Percentiles rank a stretch among this genome's conserved stretches.
phyloP scores from a whole-genome alignment of 2,797 vertebrate genomes.

The Acropternis orthonyx region DNA sequence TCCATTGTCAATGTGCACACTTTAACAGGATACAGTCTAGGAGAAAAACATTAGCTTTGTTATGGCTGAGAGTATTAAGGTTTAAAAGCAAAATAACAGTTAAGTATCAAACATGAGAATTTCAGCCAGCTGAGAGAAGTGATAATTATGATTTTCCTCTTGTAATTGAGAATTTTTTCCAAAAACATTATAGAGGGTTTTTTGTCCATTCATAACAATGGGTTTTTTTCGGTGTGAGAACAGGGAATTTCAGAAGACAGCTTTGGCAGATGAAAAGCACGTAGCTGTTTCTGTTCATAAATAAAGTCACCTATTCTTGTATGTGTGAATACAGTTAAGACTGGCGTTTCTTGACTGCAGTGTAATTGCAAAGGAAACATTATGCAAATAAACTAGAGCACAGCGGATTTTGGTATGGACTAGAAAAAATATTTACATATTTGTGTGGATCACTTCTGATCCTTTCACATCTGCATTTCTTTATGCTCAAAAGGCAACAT shows the following conservation, averaged over 20 bases:
- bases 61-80: neutral
- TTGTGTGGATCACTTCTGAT: neutral
- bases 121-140: neutral
- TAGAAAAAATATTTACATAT: neutral
- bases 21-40: neutral
- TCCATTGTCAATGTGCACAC: neutral
- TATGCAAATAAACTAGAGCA: neutral
- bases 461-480: neutral
- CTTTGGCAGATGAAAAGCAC: neutral
- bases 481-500: neutral
- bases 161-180: neutral
- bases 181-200: neutral
- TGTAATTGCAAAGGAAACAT: neutral
- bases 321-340: neutral
- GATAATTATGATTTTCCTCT: neutral
- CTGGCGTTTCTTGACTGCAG: neutral
- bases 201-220: neutral
- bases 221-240: neutral
- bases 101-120: neutral
- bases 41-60: neutral
- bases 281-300: neutral
- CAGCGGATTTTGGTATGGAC: neutral
- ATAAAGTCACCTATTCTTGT: neutral
- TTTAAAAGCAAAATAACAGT: neutral
- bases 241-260: neutral